These are phyloP conservation scores for Monarcha castaneiventris DNA, from an alignment of 2,113 vertebrate genomes.

Conservation along the genomic window DNA sequence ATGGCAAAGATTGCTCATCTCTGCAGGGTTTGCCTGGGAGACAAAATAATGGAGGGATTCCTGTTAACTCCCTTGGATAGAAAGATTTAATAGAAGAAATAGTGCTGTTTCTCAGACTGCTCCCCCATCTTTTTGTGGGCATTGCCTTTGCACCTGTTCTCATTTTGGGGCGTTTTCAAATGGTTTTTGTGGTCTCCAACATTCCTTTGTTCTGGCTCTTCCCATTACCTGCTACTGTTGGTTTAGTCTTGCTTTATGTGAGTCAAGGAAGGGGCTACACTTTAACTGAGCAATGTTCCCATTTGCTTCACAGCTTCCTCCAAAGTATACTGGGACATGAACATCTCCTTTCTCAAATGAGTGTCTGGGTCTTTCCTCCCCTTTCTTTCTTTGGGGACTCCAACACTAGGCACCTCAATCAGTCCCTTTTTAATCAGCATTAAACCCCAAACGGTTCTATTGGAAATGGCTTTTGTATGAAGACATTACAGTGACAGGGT, in stretches of 20 bases:
- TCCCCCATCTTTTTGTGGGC: not conserved
- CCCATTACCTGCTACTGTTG: fast-evolving
- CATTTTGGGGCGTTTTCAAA: not conserved
- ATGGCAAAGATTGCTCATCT: not conserved
- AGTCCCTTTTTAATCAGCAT: not conserved
- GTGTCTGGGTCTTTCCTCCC: not conserved
- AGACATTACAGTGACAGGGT: not conserved
- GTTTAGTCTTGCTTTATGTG: not conserved
- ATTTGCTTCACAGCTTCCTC: not conserved
- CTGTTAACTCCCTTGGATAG: not conserved
- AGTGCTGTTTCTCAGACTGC: not conserved
- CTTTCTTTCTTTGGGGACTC: not conserved
- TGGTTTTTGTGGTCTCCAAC: not conserved
- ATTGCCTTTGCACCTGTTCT: not conserved
- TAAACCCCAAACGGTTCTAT: not conserved
- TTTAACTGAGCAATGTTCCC: not conserved
- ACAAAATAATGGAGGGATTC: not conserved
- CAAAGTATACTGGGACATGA: not conserved
- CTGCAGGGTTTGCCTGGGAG: not conserved
- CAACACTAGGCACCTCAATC: not conserved
- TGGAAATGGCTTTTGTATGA: not conserved
- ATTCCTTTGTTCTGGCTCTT: not conserved
- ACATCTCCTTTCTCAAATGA: not conserved
- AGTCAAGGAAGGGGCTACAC: not conserved
- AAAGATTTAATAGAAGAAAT: not conserved